Base-by-base conservation (phyloP, 1,140 invertebrate genomes). In the Caenorhabditis inopinata region DNA sequence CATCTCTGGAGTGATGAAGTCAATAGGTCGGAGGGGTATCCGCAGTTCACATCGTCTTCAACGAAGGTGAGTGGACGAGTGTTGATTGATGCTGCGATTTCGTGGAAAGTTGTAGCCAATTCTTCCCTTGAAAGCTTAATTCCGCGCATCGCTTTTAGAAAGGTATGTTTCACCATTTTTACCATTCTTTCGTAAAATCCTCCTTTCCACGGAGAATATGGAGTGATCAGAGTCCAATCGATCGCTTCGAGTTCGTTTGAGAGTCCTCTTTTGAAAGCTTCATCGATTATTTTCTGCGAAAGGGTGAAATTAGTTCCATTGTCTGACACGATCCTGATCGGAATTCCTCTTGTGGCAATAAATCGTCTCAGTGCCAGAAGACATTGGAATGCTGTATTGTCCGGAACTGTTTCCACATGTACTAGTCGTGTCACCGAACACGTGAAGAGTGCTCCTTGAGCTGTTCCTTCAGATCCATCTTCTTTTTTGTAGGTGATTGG, bases 181-280 rank as follows among this genome's bases (percentile, higher is more conserved):
- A n/a, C n/a, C n/a, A n/a, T n/a, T n/a, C n/a, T n/a, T n/a, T n/a
- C n/a, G n/a, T n/a, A n/a, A n/a, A n/a, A n/a, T n/a, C n/a, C n/a
- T n/a, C n/a, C 78, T 47, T 79, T 48, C 78, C 78, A 79, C 2
- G 78, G 78, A 9, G 78, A 25, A 38, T 79, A 75, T 14, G 62
- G 68, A 74, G 78, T 79, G 25, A 77, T 79, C 68, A 77, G 27
- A 14, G 11, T 27, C 74, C 74, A 76, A 4, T 48, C 11, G 11
- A 76, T 51, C 14, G 18, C 3, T 51, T 23, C 5, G 1, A 25
- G 3, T 23, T 23, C 23, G 23, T 18, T 25, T 7, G 49, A 7
- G 47, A n/a, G n/a, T n/a, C 47, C 6, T 11, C 9, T 11, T 7
- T 51, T 16, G 9, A 51, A 25, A 4, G 49, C 75, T 51, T 51